Conservation (phyloP, 2,888 invertebrate genomes). For the Pyrgus malvae region DNA sequence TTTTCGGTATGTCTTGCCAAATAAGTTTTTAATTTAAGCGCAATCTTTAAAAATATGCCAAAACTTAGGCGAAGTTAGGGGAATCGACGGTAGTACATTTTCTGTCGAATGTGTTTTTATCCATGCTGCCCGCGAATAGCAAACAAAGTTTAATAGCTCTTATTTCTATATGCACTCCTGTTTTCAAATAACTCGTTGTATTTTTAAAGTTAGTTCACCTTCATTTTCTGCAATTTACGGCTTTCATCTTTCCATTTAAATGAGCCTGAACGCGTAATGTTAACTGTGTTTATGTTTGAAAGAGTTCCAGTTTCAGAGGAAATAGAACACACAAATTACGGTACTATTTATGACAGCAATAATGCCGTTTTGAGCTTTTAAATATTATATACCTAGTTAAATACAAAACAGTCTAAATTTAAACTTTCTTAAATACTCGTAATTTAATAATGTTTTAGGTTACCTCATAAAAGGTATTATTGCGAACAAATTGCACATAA, state of each 20-base stretch:
- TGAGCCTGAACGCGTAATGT: not conserved
- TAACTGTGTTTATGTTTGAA: not conserved
- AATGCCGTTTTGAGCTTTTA: too few relatives aligned
- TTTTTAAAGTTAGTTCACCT: conserved; percentile 11
- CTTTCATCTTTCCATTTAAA: conserved; percentile 2
- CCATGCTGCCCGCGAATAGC: conserved; percentile 25
- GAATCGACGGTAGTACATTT: conserved; percentile 30
- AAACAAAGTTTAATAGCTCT: conserved; percentile 23
- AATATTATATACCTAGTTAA: too few relatives aligned
- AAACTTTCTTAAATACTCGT: too few relatives aligned
- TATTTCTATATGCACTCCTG: conserved; percentile 2
- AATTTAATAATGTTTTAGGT: too few relatives aligned
- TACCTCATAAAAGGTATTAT: too few relatives aligned
- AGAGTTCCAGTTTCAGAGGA: not conserved
- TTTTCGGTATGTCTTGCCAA: too few relatives aligned
- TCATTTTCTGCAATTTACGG: conserved; percentile 7
- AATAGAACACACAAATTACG: too few relatives aligned
- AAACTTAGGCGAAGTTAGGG: too few relatives aligned
- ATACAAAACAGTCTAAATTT: too few relatives aligned
- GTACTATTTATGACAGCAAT: too few relatives aligned
- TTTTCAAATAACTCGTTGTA: conserved; percentile 13
- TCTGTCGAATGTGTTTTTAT: conserved; percentile 27
- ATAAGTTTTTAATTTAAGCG: too few relatives aligned
- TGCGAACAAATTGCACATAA: too few relatives aligned
- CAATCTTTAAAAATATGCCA: conserved; percentile 9